These are phyloP conservation scores for Amblyornis subalaris DNA, from an alignment of 2,113 vertebrate genomes.

Conservation along the genomic window DNA sequence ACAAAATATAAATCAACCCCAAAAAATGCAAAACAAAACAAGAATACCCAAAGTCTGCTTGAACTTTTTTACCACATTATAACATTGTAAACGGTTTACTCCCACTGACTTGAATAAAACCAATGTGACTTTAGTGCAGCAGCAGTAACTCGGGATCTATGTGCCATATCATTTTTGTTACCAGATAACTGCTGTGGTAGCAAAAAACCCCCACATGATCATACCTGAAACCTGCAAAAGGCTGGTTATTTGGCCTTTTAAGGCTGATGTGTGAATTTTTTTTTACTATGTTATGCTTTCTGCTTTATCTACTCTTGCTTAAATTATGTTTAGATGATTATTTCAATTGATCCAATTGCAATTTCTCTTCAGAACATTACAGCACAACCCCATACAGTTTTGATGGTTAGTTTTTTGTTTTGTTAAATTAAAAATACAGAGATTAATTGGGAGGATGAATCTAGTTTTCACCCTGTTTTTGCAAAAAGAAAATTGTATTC, in stretches of 20 bases:
- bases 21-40: neutral
- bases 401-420: neutral
- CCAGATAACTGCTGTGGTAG: neutral
- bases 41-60: neutral
- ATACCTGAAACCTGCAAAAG: neutral
- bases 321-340: neutral
- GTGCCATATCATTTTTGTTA: neutral
- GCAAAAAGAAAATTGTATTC: neutral
- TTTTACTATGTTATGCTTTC: neutral
- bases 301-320: neutral
- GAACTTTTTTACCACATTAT: neutral
- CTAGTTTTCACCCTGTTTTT: neutral
- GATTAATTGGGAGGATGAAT: neutral
- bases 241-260: neutral
- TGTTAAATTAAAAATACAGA: neutral
- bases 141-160: neutral
- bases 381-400: neutral
- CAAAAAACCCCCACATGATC: neutral
- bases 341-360: neutral
- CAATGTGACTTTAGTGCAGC: neutral
- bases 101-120: neutral
- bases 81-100: neutral
- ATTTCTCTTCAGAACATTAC: neutral
- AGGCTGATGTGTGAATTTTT: neutral
- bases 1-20: neutral